A percentile compares a stretch with the other conserved stretches of the same genome.
These are phyloP conservation scores for Oreochromis niloticus DNA, from an alignment of 2,113 vertebrate genomes.

Conservation along the genomic window DNA sequence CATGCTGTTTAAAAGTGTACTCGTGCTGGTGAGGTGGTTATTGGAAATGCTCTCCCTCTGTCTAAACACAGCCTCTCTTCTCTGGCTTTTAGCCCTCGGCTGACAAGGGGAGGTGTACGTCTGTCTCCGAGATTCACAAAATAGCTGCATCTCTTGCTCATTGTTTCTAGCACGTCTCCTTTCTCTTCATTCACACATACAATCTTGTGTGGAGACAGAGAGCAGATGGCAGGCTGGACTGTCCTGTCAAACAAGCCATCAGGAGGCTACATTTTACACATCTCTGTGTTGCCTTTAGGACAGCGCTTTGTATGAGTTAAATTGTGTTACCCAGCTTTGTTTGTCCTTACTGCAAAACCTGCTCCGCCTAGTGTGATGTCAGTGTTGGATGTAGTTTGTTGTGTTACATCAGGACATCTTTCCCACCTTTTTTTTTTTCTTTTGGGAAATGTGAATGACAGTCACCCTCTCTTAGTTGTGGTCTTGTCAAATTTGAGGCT, in stretches of 20 bases:
- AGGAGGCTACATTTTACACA: conserved; percentile 29
- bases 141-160: background rate
- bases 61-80: conserved; percentile 42
- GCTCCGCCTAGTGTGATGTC: background rate
- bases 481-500: background rate
- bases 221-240: conserved; percentile 17
- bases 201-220: background rate
- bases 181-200: background rate
- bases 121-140: background rate
- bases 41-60: conserved; percentile 7
- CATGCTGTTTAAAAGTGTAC: conserved; percentile 31
- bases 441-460: background rate
- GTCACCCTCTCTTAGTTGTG: background rate
- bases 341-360: background rate
- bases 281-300: background rate
- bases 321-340: background rate
- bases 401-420: background rate
- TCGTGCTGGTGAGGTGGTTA: conserved; percentile 8
- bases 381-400: background rate
- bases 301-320: background rate
- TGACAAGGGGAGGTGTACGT: background rate
- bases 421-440: background rate
- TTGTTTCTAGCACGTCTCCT: background rate
- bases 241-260: conserved; percentile 56
- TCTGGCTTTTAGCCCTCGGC: conserved; percentile 19